These are phyloP conservation scores for Amblyopsis rosae DNA, from an alignment of 2,113 vertebrate species.

Conservation along the genomic window DNA sequence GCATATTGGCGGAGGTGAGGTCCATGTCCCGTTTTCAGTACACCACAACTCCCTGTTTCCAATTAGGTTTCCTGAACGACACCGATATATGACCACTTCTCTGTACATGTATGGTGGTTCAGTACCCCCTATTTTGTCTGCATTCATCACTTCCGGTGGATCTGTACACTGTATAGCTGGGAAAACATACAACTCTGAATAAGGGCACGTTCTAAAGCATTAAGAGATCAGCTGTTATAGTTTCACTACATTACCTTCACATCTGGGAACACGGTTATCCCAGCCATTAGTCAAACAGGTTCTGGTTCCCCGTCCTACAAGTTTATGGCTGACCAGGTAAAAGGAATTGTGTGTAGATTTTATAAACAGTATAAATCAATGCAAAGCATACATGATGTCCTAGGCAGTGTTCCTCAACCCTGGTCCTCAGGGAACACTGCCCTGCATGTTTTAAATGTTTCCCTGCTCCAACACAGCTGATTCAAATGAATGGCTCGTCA, in stretches of 20 bases:
- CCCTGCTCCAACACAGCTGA: too few species aligned
- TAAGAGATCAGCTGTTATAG: not conserved
- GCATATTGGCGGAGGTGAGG: constrained; percentile 56
- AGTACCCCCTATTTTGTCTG: not conserved
- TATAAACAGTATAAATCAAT: not conserved
- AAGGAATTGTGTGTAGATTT: not conserved
- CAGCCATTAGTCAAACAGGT: constrained; percentile 63
- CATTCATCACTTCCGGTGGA: constrained; percentile 35
- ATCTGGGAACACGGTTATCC: constrained; percentile 65
- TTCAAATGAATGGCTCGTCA: too few species aligned
- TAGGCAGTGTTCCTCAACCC: too few species aligned
- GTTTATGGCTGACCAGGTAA: constrained; percentile 44
- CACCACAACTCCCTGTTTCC: constrained; percentile 64
- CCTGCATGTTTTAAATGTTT: too few species aligned
- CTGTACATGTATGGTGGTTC: constrained; percentile 37
- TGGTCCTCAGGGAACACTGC: too few species aligned
- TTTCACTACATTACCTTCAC: constrained; percentile 62
- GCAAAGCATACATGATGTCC: too few species aligned
- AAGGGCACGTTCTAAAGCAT: not conserved
- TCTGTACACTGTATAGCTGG: constrained; percentile 61
- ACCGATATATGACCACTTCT: constrained; percentile 48
- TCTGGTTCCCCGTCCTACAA: constrained; percentile 59
- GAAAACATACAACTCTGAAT: not conserved
- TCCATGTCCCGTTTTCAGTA: constrained; percentile 70
- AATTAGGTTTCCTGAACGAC: constrained; percentile 44